A percentile compares a stretch with the other conserved stretches of the same genome.
phyloP scores from a whole-genome alignment of 2,888 invertebrate species.

The Melikaiella ostensackeni region DNA sequence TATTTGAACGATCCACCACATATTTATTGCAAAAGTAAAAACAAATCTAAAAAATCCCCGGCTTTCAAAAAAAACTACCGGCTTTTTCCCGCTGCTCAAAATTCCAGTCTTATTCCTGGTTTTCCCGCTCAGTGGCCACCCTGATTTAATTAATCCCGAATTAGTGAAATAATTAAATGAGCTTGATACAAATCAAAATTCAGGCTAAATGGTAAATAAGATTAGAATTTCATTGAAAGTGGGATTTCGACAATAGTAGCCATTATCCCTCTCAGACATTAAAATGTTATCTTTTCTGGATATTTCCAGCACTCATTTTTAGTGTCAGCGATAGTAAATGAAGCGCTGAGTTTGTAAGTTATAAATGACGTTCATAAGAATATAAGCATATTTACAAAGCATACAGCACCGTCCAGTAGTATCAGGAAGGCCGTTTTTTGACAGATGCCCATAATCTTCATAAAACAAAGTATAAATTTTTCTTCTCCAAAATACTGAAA shows the following conservation, averaged over 20 bases:
- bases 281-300: slow-evolving; percentile 28
- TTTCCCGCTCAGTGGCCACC: too few relatives aligned
- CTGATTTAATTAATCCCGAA: background rate
- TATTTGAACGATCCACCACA: too few relatives aligned
- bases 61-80: too few relatives aligned
- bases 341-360: slow-evolving; percentile 21
- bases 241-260: background rate
- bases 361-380: background rate
- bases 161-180: background rate
- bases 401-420: too few relatives aligned
- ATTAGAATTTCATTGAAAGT: background rate
- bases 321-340: slow-evolving; percentile 1
- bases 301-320: slow-evolving; percentile 20
- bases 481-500: too few relatives aligned
- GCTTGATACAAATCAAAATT: background rate
- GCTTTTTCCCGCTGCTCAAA: too few relatives aligned
- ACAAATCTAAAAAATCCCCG: too few relatives aligned
- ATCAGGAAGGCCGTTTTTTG: too few relatives aligned
- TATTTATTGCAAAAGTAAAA: too few relatives aligned
- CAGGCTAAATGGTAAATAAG: background rate
- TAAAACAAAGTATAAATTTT: too few relatives aligned
- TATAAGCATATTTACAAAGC: background rate
- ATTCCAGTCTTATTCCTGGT: too few relatives aligned
- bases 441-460: too few relatives aligned
- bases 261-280: slow-evolving; percentile 18